These are phyloP conservation scores for Formicarius rufipectus DNA, from an alignment of 2,113 vertebrate species.

Conservation along the genomic window DNA sequence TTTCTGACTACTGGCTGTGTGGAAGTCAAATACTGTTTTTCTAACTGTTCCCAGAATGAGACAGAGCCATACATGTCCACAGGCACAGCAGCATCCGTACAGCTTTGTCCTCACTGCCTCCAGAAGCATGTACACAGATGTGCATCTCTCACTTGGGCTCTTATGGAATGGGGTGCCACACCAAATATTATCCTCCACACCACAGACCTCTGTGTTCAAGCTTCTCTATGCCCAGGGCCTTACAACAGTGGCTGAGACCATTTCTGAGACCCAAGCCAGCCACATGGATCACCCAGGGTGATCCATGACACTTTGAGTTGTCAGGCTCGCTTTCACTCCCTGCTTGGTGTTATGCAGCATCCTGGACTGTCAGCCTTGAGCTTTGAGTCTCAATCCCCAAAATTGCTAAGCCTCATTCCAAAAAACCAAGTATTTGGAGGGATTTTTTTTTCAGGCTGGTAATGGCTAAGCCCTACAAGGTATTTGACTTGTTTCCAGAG, in stretches of 20 bases:
- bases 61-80: neutral
- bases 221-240: neutral
- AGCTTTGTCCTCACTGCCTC: neutral
- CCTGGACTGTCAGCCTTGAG: neutral
- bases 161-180: neutral
- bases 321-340: neutral
- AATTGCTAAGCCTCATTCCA: neutral
- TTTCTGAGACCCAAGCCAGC: neutral
- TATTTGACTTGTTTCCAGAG: neutral
- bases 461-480: neutral
- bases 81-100: neutral
- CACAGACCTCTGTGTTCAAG: neutral
- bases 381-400: neutral
- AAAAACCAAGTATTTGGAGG: neutral
- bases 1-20: neutral
- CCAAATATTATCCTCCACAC: neutral
- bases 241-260: neutral
- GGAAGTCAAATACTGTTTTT: neutral
- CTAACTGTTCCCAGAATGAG: neutral
- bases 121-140: neutral
- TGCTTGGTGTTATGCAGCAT: fast-evolving
- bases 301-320: neutral
- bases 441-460: neutral
- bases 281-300: neutral
- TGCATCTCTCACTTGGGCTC: neutral